These are phyloP conservation scores for Urocynchramus pylzowi DNA, from an alignment of 2,113 vertebrate genomes.

Conservation along the genomic window DNA sequence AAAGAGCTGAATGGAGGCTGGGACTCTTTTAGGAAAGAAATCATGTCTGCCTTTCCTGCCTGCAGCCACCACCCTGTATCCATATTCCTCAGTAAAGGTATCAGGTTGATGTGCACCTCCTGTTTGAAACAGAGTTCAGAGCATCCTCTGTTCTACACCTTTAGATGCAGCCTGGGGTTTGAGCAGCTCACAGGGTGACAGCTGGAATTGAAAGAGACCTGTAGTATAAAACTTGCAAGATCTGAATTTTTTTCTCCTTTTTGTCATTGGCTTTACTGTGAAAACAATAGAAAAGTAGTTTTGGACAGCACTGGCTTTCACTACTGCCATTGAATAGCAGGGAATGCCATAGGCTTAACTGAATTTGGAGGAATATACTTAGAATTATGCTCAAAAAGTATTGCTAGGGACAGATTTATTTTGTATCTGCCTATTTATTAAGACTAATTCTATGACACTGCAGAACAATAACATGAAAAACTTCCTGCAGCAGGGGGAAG, in stretches of 20 bases:
- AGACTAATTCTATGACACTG: background rate
- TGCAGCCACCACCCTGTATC: background rate
- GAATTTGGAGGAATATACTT: background rate
- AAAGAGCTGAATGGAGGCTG: background rate
- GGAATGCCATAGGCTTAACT: background rate
- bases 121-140: background rate
- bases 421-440: background rate
- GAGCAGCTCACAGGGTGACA: background rate
- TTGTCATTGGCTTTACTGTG: background rate
- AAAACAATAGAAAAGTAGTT: background rate
- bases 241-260: background rate
- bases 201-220: background rate
- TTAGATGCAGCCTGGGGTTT: background rate
- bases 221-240: background rate
- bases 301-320: background rate
- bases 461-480: background rate
- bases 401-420: background rate
- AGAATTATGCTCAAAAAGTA: background rate
- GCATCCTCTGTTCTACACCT: background rate
- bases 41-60: background rate
- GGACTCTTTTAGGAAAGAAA: background rate
- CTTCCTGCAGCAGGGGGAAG: background rate
- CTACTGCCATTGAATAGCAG: background rate
- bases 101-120: rapidly evolving
- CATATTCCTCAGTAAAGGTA: background rate